These are phyloP conservation scores for Eulemur albifrons DNA, from an alignment of 2,797 vertebrate species.

Conservation along the genomic window DNA sequence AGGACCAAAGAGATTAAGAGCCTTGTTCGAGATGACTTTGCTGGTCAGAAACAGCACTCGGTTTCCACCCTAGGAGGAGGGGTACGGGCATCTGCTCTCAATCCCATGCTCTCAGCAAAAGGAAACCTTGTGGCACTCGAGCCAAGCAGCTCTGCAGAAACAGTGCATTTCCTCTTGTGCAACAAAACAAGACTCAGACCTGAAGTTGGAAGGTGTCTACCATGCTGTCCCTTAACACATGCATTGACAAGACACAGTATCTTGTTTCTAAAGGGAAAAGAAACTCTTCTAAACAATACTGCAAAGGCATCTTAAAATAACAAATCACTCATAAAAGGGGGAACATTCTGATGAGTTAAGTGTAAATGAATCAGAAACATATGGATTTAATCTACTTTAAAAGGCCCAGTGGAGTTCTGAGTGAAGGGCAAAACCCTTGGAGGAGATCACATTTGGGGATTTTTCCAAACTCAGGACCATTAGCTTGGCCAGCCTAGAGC, in stretches of 20 bases:
- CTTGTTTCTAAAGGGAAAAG: conserved; percentile 49
- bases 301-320: conserved; percentile 61
- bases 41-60: background rate
- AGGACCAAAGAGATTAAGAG: background rate
- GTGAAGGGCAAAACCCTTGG: conserved; percentile 36
- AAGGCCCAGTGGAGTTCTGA: conserved; percentile 43
- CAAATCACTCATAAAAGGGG: conserved; percentile 45
- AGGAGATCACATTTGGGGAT: conserved; percentile 42
- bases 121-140: background rate
- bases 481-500: background rate
- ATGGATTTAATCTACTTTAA: conserved; percentile 70
- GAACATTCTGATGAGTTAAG: conserved; percentile 69
- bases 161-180: background rate
- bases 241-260: background rate
- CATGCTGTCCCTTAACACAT: background rate
- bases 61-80: background rate
- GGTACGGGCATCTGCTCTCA: background rate
- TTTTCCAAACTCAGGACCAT: conserved; percentile 50
- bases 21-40: background rate
- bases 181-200: background rate
- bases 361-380: conserved; percentile 78
- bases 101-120: background rate
- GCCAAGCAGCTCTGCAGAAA: conserved; percentile 2
- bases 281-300: conserved; percentile 61
- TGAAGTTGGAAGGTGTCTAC: background rate